Base-by-base conservation (phyloP, 1,140 invertebrate genomes). In the Latrodectus geometricus region DNA sequence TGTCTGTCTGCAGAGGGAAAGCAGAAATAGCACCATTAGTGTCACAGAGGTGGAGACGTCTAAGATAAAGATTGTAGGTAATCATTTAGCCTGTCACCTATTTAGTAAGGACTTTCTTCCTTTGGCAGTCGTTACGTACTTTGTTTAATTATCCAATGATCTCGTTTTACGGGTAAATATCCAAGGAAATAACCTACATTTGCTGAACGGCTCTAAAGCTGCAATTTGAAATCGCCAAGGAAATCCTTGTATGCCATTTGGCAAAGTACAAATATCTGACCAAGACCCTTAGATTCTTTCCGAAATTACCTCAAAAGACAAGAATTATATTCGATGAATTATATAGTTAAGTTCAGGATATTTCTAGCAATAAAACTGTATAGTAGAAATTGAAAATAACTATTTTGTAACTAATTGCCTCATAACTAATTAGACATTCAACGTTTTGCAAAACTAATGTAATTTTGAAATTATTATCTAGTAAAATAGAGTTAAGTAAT, bases 1-100 rank as follows among this genome's bases (percentile, higher is more conserved):
- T 23, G 17, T n/a, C 68, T 69, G 11, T 11, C 21, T 8, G 21
- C 17, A 23, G 9, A 65, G n/a, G n/a, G 61, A 61, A 61, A 61
- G 54, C 11, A 61, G 54, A 17, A 61, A 61, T 17, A 14, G 54
- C 14, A 23, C 68, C 68, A 69, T 69, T 69, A 69, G 9, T n/a
- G 68, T 69, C 21, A 23, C 68, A 8, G 17, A 69, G 68, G 68
- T n/a, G 21, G n/a, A 69, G 21, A 69, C 68, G 21, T 20, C n/a
- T 11, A 11, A 23, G 21, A 69, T n/a, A n/a, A 7, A 69, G 68
- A 69, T 69, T 23, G 68, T 23, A 69, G 14, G 68, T 69, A 69
- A 69, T 69, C 68, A 69, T 69, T 69, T 69, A 69, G n/a, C 17
- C 68, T 69, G 68, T 69, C 68, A 69, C 68, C 68, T 69, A 11